Percentiles rank a stretch among this genome's conserved stretches.
These are phyloP conservation scores for Hesperia comma DNA, from an alignment of 2,888 invertebrate species.

Conservation along the genomic window DNA sequence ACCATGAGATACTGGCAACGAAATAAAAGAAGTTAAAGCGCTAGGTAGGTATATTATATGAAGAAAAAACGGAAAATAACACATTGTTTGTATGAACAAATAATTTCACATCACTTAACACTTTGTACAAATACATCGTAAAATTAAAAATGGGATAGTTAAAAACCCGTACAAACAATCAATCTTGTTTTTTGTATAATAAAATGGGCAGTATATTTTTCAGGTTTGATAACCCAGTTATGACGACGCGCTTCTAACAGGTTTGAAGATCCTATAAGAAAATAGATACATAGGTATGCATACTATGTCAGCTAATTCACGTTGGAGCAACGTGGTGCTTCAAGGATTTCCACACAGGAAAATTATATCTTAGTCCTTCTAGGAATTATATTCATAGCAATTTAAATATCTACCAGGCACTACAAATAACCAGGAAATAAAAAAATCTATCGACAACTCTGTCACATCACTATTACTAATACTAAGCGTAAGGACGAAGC, in stretches of 20 bases:
- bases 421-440: neutral
- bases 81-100: too few relatives aligned
- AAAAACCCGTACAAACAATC: too few relatives aligned
- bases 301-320: neutral
- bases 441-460: slow-evolving; percentile 19
- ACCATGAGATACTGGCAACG: too few relatives aligned
- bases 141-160: too few relatives aligned
- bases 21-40: too few relatives aligned
- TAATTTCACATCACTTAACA: too few relatives aligned
- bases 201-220: neutral
- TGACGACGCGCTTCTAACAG: slow-evolving; percentile 1
- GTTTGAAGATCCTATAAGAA: slow-evolving; percentile 6
- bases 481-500: neutral
- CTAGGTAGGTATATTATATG: too few relatives aligned
- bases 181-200: neutral
- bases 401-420: neutral
- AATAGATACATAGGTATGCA: neutral
- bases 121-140: too few relatives aligned
- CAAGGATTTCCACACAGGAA: neutral
- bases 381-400: neutral
- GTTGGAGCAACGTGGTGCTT: too few relatives aligned
- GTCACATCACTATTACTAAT: slow-evolving; percentile 27
- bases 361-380: neutral
- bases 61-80: too few relatives aligned
- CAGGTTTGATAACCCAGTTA: slow-evolving; percentile 1